phyloP scores from a whole-genome alignment of 1,140 invertebrate species.

The Caenorhabditis latens region DNA sequence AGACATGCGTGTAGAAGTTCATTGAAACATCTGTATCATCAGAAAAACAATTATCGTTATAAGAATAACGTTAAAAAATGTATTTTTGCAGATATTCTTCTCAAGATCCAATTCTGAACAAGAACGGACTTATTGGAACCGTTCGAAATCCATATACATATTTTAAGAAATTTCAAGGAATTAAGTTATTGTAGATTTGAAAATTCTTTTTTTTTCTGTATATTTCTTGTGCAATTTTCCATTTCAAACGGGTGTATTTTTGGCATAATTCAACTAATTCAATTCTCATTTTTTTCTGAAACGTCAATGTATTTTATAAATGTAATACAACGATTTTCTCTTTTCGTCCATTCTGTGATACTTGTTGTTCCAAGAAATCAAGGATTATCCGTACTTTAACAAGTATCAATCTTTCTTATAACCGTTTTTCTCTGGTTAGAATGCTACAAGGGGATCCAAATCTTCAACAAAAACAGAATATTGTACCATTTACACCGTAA shows the following conservation, averaged over 20 bases:
- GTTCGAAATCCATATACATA: constrained; percentile 67
- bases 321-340: too few species aligned
- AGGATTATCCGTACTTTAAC: background rate
- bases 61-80: too few species aligned
- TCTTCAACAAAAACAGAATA: background rate
- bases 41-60: too few species aligned
- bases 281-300: background rate
- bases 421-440: background rate
- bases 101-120: constrained; percentile 59
- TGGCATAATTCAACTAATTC: background rate
- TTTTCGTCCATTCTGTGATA: background rate
- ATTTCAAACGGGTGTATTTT: background rate
- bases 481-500: constrained; percentile 57
- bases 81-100: constrained; percentile 23
- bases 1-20: too few species aligned
- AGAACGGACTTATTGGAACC: constrained; percentile 64
- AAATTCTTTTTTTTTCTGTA: background rate
- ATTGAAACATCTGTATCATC: too few species aligned
- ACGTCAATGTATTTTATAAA: background rate
- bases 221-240: background rate
- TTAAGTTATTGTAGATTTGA: background rate
- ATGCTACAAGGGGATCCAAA: background rate
- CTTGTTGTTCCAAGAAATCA: background rate
- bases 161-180: constrained; percentile 62
- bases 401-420: background rate